Evolutionary conservation across 2,113 vertebrate genomes (phyloP).

Genomic region (Acanthisitta chloris): DNA sequence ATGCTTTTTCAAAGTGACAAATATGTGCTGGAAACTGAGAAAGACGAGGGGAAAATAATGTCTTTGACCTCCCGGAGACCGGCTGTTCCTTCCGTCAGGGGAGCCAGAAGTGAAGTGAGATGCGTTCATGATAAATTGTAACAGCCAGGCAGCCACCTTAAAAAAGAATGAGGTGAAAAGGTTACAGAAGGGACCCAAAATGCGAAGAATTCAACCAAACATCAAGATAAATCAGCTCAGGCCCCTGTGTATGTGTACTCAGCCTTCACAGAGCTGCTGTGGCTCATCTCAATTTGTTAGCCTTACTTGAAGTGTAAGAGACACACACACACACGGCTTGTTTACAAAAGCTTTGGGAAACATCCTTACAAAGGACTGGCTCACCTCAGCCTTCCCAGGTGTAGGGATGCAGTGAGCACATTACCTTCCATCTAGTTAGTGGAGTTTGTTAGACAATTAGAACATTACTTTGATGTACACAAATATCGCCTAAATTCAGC

Average conservation of each 20-base stretch:
- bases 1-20: constrained; percentile 91
- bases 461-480: neutral
- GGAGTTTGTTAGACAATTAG: neutral
- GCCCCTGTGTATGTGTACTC: constrained; percentile 11
- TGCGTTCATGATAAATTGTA: constrained; percentile 78
- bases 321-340: neutral
- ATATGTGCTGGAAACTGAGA: constrained; percentile 84
- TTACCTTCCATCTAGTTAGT: neutral
- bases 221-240: constrained; percentile 78
- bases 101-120: constrained; percentile 72
- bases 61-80: constrained; percentile 78
- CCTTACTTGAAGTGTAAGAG: neutral
- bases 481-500: neutral
- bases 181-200: constrained; percentile 78
- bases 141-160: constrained; percentile 78
- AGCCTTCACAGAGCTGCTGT: constrained; percentile 4
- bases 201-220: constrained; percentile 77
- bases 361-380: neutral
- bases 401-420: neutral
- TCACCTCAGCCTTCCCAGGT: neutral
- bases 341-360: neutral
- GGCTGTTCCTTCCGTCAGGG: constrained; percentile 78
- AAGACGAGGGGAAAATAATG: constrained; percentile 77
- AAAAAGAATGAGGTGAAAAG: constrained; percentile 79
- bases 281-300: constrained; percentile 50